phyloP scores from a whole-genome alignment of 2,888 invertebrate species.

The Drosophila histrio region DNA sequence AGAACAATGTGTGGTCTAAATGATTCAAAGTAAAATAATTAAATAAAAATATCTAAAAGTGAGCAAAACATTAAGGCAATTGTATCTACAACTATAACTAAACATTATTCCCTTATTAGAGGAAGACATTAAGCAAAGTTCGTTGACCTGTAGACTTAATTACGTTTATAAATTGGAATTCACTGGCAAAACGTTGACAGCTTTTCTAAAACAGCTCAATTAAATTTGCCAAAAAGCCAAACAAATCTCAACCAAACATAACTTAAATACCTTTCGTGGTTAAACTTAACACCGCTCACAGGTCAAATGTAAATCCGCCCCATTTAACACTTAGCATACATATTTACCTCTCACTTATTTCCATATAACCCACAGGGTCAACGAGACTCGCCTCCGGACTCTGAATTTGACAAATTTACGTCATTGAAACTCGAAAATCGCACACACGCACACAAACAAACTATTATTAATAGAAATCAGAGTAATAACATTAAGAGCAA shows the following conservation, averaged over 20 bases:
- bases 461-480: conserved; percentile 53
- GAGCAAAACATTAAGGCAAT: not conserved
- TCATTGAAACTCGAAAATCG: conserved; percentile 44
- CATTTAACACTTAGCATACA: conserved; percentile 30
- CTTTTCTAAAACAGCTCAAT: conserved; percentile 2
- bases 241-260: conserved; percentile 1
- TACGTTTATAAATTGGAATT: not conserved
- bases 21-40: not conserved
- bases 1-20: conserved; percentile 9
- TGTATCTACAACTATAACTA: not conserved
- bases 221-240: not conserved
- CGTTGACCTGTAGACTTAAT: not conserved
- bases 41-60: not conserved
- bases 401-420: conserved; percentile 41
- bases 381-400: not conserved
- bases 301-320: not conserved
- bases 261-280: conserved; percentile 16
- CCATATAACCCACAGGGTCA: not conserved
- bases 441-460: conserved; percentile 24
- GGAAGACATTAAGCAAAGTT: not conserved
- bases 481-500: conserved; percentile 52
- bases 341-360: not conserved
- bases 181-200: not conserved
- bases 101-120: not conserved
- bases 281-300: conserved; percentile 19